A percentile compares a stretch with the other conserved stretches of the same genome.
Evolutionary conservation across 2,113 vertebrate genomes (phyloP).

Genomic region (Egretta garzetta): DNA sequence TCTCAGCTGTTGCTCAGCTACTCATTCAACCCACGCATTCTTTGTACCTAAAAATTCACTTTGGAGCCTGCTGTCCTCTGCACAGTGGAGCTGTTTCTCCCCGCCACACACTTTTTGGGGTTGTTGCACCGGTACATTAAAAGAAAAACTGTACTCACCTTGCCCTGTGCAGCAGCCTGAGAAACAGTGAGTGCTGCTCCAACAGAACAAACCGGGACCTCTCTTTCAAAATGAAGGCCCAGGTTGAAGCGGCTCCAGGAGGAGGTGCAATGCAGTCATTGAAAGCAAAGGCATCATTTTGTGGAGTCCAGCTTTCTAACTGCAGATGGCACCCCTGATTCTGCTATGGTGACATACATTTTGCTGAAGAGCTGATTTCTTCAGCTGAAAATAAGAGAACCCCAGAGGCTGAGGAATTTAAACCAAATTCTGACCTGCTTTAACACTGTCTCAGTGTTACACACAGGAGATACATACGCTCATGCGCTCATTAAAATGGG

Average conservation of each 20-base stretch:
- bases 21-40: background rate
- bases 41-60: background rate
- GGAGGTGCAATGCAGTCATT: background rate
- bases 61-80: background rate
- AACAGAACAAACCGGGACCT: background rate
- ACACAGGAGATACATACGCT: background rate
- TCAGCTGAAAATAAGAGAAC: background rate
- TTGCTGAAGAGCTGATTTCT: constrained; percentile 17
- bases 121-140: background rate
- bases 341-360: constrained; percentile 7
- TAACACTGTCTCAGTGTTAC: background rate
- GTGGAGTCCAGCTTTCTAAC: background rate
- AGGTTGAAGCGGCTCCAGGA: background rate
- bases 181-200: background rate
- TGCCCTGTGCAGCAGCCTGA: background rate
- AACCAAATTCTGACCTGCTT: constrained; percentile 50
- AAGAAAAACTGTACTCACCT: background rate
- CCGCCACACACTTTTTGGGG: background rate
- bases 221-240: background rate
- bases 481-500: constrained; percentile 6
- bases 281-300: background rate
- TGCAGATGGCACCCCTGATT: constrained; percentile 21
- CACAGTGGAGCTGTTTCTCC: background rate
- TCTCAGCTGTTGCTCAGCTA: background rate
- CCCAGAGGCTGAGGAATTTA: constrained; percentile 1